These are phyloP conservation scores for Euglossa dilemma DNA, from an alignment of 1,140 invertebrate genomes.

Conservation along the genomic window DNA sequence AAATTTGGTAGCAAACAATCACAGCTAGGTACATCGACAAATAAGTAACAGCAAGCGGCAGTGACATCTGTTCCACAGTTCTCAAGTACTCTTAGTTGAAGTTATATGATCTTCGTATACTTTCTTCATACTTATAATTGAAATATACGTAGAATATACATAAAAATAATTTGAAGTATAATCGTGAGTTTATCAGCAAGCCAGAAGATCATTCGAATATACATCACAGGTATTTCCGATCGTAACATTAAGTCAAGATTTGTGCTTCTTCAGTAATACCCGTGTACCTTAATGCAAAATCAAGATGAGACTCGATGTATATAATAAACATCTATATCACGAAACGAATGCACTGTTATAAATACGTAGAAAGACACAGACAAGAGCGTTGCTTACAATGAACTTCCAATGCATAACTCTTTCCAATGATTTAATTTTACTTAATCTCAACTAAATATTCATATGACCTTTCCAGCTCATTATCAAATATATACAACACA, in stretches of 20 bases:
- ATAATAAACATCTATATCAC: neutral
- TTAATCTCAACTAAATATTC: conserved; percentile 37
- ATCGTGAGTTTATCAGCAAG: conserved; percentile 25
- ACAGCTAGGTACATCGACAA: conserved; percentile 71
- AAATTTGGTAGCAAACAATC: conserved; percentile 70
- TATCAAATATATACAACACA: conserved; percentile 25
- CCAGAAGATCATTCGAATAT: conserved; percentile 50
- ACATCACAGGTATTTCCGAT: neutral
- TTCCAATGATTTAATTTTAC: conserved; percentile 9
- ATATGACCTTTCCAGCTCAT: conserved; percentile 32
- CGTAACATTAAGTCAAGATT: conserved; percentile 12
- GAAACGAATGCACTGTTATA: conserved; percentile 4
- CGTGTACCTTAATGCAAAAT: conserved; percentile 27
- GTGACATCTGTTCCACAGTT: conserved; percentile 58
- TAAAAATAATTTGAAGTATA: conserved; percentile 42
- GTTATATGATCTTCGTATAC: conserved; percentile 44
- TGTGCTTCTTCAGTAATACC: conserved; percentile 16
- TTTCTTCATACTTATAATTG: conserved; percentile 40
- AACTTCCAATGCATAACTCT: neutral
- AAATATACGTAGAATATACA: conserved; percentile 51
- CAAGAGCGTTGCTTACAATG: conserved; percentile 12
- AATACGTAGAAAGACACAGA: conserved; percentile 20
- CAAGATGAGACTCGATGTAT: neutral
- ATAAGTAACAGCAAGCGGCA: conserved; percentile 66
- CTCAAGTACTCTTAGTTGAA: conserved; percentile 37